phyloP scores from a whole-genome alignment of 2,888 invertebrate species.

The Amaurobius ferox region DNA sequence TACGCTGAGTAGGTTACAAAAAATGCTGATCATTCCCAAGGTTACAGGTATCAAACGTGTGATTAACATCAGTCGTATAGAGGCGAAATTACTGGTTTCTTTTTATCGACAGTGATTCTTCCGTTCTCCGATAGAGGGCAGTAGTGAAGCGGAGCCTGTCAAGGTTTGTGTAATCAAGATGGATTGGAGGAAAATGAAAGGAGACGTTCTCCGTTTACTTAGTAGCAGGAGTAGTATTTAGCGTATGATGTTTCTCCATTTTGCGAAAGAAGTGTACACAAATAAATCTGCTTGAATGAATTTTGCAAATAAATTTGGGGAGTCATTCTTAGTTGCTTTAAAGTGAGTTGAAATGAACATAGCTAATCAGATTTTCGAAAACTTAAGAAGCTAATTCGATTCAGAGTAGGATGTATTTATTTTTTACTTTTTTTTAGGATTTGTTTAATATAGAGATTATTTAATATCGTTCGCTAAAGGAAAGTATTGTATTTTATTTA shows the following conservation, averaged over 20 bases:
- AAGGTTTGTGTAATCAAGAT: conserved; percentile 13
- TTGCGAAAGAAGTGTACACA: too few species aligned
- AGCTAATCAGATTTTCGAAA: too few species aligned
- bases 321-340: too few species aligned
- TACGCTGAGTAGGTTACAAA: not conserved
- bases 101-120: not conserved
- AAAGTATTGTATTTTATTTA: too few species aligned
- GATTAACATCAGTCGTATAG: conserved; percentile 1
- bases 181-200: conserved; percentile 15
- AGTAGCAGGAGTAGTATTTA: not conserved
- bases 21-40: not conserved
- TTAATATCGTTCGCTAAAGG: too few species aligned
- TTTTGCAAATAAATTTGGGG: too few species aligned
- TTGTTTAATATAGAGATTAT: too few species aligned
- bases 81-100: conserved; percentile 13
- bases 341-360: too few species aligned
- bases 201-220: not conserved
- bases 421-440: too few species aligned
- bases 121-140: conserved; percentile 43
- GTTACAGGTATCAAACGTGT: not conserved
- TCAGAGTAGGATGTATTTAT: too few species aligned
- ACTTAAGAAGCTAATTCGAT: too few species aligned
- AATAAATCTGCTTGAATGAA: too few species aligned
- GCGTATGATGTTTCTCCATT: not conserved
- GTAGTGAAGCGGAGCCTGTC: conserved; percentile 26